Evolutionary conservation across 1,140 invertebrate species (phyloP).

Genomic region (Drosophila ironensis): DNA sequence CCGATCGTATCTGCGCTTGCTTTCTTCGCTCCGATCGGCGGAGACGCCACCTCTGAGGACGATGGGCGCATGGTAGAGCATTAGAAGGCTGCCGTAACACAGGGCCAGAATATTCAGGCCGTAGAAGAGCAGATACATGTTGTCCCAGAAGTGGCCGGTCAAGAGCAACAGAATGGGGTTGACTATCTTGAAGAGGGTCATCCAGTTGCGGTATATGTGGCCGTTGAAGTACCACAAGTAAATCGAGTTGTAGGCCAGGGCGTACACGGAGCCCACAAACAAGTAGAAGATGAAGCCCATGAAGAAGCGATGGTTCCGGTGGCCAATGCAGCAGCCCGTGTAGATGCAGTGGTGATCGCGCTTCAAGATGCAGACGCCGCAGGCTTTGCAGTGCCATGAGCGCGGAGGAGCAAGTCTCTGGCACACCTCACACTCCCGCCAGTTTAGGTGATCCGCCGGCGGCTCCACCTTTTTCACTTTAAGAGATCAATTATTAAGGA

Average conservation of each 20-base stretch:
- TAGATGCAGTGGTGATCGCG: constrained; percentile 98
- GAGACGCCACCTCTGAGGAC: constrained; percentile 64
- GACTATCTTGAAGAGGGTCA: constrained; percentile 86
- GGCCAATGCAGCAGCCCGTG: constrained; percentile 93
- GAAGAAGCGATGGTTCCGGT: constrained; percentile 94
- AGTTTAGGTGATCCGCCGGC: constrained; percentile 4
- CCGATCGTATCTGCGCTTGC: constrained; percentile 85
- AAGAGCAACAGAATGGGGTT: constrained; percentile 86
- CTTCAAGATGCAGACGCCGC: constrained; percentile 91
- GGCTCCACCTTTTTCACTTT: constrained; percentile 15
- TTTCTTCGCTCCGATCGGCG: constrained; percentile 44
- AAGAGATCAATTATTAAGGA: accelerated
- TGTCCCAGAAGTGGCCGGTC: constrained; percentile 82
- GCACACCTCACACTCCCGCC: constrained; percentile 46
- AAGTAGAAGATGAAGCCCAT: constrained; percentile 91
- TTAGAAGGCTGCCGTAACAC: constrained; percentile 86
- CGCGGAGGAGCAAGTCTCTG: constrained; percentile 91
- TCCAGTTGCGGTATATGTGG: constrained; percentile 81
- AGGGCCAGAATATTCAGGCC: constrained; percentile 87
- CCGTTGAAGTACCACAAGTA: constrained; percentile 85
- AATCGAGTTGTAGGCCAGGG: constrained; percentile 86
- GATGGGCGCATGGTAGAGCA: constrained; percentile 88
- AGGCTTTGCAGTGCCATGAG: constrained; percentile 93
- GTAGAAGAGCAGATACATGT: constrained; percentile 86
- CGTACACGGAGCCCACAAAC: constrained; percentile 88